Conservation (phyloP, 1,140 invertebrate species). For the Apis cerana region DNA sequence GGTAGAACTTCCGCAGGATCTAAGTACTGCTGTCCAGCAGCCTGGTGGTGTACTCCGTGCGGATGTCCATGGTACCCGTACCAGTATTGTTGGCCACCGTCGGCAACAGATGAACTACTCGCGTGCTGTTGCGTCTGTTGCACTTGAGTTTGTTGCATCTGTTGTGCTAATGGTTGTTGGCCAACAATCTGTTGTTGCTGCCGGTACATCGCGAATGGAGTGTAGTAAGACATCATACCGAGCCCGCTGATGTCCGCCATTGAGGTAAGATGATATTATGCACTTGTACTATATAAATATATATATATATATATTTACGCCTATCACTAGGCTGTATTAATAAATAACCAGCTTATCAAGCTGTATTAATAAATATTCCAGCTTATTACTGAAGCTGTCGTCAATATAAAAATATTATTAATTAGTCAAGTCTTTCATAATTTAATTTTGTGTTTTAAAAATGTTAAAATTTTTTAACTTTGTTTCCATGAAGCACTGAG, state of each 20-base stretch:
- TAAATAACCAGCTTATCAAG: no score
- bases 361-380: no score
- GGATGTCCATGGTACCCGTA: conserved; percentile 56
- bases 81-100: conserved; percentile 60
- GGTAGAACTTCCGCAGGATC: conserved; percentile 54
- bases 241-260: conserved; percentile 59
- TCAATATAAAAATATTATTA: no score
- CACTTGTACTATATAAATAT: not conserved
- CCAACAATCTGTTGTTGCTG: conserved; percentile 63
- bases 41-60: conserved; percentile 56
- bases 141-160: conserved; percentile 36
- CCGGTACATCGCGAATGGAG: conserved; percentile 62
- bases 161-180: conserved; percentile 41
- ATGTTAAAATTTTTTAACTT: no score
- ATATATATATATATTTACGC: no score
- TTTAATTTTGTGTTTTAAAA: no score
- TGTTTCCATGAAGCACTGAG: no score
- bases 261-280: not conserved
- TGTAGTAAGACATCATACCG: conserved; percentile 69
- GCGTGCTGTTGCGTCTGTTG: conserved; percentile 50
- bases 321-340: no score
- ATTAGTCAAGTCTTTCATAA: no score
- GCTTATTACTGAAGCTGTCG: no score
- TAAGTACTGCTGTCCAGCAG: conserved; percentile 63
- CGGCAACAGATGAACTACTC: not conserved